phyloP scores from a whole-genome alignment of 2,113 vertebrate genomes.

The Ailurus styani region DNA sequence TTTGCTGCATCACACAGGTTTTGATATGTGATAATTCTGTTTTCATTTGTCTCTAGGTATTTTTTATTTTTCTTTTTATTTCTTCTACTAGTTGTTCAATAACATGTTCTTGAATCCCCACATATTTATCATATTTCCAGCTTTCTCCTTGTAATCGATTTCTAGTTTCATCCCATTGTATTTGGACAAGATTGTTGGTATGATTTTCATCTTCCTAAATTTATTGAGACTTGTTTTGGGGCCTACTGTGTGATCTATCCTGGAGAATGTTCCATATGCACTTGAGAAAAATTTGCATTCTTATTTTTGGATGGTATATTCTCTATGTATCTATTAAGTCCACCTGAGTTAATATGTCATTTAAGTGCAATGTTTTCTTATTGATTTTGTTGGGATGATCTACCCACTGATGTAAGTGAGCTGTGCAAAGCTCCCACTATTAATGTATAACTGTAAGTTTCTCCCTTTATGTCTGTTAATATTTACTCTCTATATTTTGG shows the following conservation, averaged over 20 bases:
- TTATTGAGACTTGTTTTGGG: not conserved
- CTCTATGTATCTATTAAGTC: not conserved
- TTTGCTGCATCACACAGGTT: not conserved
- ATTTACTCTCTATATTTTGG: too few relatives aligned
- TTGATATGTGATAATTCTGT: not conserved
- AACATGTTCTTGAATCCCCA: not conserved
- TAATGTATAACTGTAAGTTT: too few relatives aligned
- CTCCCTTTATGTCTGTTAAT: too few relatives aligned
- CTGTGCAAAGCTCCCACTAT: too few relatives aligned
- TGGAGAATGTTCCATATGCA: not conserved
- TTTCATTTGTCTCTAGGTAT: not conserved
- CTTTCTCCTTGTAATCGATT: not conserved
- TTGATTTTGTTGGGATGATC: too few relatives aligned
- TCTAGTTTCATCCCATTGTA: not conserved
- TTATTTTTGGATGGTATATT: not conserved
- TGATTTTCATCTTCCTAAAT: not conserved
- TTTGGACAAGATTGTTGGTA: not conserved
- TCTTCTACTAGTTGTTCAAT: not conserved
- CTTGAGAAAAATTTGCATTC: not conserved
- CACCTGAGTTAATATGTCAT: too few relatives aligned
- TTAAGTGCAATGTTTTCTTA: too few relatives aligned
- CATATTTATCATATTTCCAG: not conserved
- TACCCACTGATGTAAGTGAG: too few relatives aligned
- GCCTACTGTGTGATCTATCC: not conserved
- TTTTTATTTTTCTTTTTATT: not conserved